Percentiles rank a stretch among this genome's conserved stretches.
phyloP scores from a whole-genome alignment of 35 echinoderm and acorn worm genomes.

The Heliocidaris tuberculata region DNA sequence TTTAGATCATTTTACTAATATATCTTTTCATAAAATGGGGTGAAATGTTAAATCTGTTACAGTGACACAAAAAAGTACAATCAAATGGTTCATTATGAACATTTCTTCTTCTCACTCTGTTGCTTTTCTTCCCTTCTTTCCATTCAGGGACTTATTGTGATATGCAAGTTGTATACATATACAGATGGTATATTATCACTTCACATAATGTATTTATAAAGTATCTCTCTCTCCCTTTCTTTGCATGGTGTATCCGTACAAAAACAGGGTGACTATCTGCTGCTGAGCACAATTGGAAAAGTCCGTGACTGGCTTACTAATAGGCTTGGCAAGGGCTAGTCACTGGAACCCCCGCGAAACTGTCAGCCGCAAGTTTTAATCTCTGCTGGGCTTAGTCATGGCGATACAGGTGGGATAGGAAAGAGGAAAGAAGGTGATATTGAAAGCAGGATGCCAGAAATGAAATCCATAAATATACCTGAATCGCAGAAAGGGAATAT shows the following conservation, averaged over 20 bases:
- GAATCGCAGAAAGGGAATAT: background rate
- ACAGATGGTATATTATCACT: too few species aligned
- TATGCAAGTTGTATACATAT: too few species aligned
- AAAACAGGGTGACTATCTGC: background rate
- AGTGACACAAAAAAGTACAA: too few species aligned
- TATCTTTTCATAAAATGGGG: too few species aligned
- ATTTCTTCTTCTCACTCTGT: background rate
- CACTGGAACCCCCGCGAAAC: background rate
- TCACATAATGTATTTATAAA: too few species aligned
- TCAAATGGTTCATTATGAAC: too few species aligned
- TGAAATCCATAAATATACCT: background rate
- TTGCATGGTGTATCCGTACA: background rate
- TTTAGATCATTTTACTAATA: too few species aligned
- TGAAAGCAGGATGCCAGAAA: background rate
- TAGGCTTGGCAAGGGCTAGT: background rate
- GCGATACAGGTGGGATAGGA: constrained; percentile 32
- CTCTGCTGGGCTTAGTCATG: background rate
- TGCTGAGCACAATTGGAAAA: background rate
- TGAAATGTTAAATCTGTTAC: too few species aligned
- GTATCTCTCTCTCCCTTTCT: too few species aligned
- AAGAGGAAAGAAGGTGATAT: constrained; percentile 16
- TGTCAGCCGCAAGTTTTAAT: background rate
- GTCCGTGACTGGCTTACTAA: background rate
- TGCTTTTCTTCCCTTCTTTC: background rate
- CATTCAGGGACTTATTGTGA: too few species aligned